Evolutionary conservation across 2,797 vertebrate species (phyloP).

Genomic region (Alectoris magna): DNA sequence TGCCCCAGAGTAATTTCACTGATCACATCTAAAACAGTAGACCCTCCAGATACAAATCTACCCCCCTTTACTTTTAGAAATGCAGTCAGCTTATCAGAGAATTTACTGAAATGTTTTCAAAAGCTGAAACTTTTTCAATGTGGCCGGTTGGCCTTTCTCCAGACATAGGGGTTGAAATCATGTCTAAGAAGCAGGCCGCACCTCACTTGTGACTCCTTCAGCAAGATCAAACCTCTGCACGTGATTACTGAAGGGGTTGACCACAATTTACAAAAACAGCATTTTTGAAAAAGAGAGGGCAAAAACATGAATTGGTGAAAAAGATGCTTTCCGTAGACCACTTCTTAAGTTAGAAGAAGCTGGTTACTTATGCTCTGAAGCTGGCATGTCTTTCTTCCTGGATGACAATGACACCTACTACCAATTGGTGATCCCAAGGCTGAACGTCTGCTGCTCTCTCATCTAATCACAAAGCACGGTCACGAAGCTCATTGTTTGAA

Average conservation of each 20-base stretch:
- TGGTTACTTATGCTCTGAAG: not conserved
- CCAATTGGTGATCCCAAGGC: not conserved
- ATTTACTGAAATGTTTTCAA: not conserved
- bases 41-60: not conserved
- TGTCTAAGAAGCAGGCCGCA: not conserved
- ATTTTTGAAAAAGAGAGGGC: not conserved
- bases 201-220: not conserved
- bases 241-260: not conserved
- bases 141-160: not conserved
- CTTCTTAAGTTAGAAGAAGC: not conserved
- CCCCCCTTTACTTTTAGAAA: not conserved
- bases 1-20: not conserved
- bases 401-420: not conserved
- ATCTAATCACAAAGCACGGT: not conserved
- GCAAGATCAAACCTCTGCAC: not conserved
- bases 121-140: not conserved
- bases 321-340: not conserved
- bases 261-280: not conserved
- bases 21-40: not conserved
- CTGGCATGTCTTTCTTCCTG: not conserved
- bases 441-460: not conserved
- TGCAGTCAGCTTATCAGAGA: not conserved
- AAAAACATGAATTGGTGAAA: not conserved
- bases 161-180: not conserved
- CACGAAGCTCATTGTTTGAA: not conserved